Conservation (phyloP, 2,797 vertebrate species). For the Propithecus deckenii region DNA sequence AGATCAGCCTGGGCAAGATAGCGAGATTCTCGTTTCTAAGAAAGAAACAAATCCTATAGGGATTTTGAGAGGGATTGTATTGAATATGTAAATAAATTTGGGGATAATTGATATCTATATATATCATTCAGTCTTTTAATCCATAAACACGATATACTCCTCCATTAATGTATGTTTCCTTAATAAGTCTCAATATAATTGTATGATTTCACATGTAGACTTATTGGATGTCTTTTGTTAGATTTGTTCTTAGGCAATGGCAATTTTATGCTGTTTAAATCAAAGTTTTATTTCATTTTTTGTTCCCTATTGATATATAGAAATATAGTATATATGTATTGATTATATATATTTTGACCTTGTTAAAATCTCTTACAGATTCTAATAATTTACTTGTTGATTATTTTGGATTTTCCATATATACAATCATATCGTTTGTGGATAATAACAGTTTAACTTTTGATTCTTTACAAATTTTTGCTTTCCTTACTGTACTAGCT, state of each 20-base stretch:
- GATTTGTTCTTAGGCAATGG: not conserved
- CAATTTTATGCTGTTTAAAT: not conserved
- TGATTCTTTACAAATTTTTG: not conserved
- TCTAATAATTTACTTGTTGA: not conserved
- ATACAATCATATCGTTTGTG: not conserved
- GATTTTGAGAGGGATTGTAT: not conserved
- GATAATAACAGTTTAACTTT: not conserved
- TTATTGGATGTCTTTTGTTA: not conserved
- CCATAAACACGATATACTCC: not conserved
- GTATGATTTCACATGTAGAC: not conserved
- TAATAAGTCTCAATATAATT: not conserved
- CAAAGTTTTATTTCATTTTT: not conserved
- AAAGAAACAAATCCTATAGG: not conserved
- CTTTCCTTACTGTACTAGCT: not conserved
- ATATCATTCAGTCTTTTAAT: not conserved
- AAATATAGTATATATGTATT: not conserved
- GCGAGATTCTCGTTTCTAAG: not conserved
- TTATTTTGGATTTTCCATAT: not conserved
- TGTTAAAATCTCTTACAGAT: not conserved
- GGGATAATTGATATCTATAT: not conserved
- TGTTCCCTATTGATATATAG: not conserved
- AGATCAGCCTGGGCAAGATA: not conserved
- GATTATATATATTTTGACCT: not conserved
- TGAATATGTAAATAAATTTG: not conserved
- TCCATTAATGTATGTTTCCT: not conserved